Evolutionary conservation across 2,797 vertebrate genomes (phyloP).

Genomic region (Tenualosa thibaudeaui): DNA sequence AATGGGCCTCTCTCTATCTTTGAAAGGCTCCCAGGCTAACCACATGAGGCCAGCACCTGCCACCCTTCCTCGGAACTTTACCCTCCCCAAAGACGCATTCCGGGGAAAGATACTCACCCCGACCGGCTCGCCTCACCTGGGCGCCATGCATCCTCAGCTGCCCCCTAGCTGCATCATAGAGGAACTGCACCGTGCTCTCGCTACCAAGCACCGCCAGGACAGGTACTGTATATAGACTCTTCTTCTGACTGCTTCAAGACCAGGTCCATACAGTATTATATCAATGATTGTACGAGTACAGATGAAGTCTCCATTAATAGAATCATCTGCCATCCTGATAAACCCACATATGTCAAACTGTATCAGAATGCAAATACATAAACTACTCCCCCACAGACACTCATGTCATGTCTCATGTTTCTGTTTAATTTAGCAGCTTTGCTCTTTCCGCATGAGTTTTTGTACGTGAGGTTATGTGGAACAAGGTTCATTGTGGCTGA

Average conservation of each 20-base stretch:
- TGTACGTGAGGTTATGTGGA: background rate
- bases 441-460: background rate
- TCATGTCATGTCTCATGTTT: background rate
- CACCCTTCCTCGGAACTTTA: slow-evolving; percentile 79
- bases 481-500: background rate
- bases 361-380: too few species aligned
- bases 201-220: slow-evolving; percentile 93
- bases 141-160: slow-evolving; percentile 83
- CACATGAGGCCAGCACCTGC: slow-evolving; percentile 72
- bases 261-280: too few species aligned
- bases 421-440: too few species aligned
- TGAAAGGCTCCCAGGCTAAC: slow-evolving; percentile 63
- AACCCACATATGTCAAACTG: background rate
- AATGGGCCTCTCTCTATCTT: background rate
- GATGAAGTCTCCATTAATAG: too few species aligned
- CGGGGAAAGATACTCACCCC: slow-evolving; percentile 84
- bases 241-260: too few species aligned
- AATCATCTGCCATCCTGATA: background rate
- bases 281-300: too few species aligned
- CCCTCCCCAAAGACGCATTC: slow-evolving; percentile 74
- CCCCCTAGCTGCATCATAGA: slow-evolving; percentile 96
- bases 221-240: slow-evolving; percentile 69
- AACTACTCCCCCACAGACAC: background rate
- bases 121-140: slow-evolving; percentile 87
- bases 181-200: slow-evolving; percentile 91